A percentile compares a stretch with the other conserved stretches of the same genome.
Conservation (phyloP, 2,113 vertebrate species). For the Corythoichthys haematopterus region DNA sequence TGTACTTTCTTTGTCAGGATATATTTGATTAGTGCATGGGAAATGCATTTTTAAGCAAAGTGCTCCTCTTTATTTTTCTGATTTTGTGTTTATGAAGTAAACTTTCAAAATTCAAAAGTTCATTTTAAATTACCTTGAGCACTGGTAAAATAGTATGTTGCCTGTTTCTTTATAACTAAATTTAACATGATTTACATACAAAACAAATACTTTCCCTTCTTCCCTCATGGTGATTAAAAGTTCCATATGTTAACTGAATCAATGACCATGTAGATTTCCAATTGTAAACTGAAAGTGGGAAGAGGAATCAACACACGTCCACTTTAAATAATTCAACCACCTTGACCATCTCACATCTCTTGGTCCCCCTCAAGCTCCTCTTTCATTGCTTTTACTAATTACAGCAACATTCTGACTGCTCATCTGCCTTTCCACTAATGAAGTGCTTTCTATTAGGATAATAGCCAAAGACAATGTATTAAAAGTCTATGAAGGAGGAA, state of each 20-base stretch:
- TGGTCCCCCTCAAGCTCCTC: conserved; percentile 43
- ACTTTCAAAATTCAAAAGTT: no score
- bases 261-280: neutral
- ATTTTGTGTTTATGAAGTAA: no score
- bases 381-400: conserved; percentile 60
- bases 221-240: neutral
- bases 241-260: neutral
- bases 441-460: conserved; percentile 43
- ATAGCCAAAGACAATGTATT: conserved; percentile 26
- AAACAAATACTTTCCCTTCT: neutral
- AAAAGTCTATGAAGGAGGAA: conserved; percentile 17
- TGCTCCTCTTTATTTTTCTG: no score
- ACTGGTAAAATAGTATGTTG: no score
- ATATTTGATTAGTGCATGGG: no score
- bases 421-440: conserved; percentile 34
- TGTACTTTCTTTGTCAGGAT: neutral
- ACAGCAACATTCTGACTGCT: conserved; percentile 36
- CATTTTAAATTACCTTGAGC: no score
- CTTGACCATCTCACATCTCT: conserved; percentile 33
- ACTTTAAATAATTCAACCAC: conserved; percentile 56
- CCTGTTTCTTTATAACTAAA: neutral
- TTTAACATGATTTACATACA: neutral
- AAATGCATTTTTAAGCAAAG: no score
- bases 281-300: neutral
- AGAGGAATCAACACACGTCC: neutral